Evolutionary conservation across 2,888 invertebrate genomes (phyloP).

Genomic region (Apotomis betuletana): DNA sequence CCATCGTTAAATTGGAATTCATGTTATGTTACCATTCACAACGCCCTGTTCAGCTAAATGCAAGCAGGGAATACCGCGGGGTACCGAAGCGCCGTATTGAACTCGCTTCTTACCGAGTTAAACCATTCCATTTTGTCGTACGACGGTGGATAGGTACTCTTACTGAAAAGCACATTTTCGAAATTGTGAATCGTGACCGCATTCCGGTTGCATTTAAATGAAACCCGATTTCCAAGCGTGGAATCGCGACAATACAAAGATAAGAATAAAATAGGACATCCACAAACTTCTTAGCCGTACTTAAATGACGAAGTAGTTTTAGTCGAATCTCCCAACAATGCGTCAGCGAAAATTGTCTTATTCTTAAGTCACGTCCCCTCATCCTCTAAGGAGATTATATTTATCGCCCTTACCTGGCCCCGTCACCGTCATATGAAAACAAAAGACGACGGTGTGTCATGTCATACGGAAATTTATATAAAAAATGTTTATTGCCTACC

Average conservation of each 20-base stretch:
- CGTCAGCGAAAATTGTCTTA: conserved; percentile 69
- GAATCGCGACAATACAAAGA: conserved; percentile 6
- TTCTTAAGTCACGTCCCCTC: conserved; percentile 74
- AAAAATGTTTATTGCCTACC: conserved; percentile 18
- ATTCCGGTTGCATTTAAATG: conserved; percentile 38
- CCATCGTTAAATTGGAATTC: conserved; percentile 65
- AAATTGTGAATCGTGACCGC: conserved; percentile 28
- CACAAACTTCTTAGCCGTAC: conserved; percentile 27
- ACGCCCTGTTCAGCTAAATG: conserved; percentile 64
- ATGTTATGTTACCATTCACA: conserved; percentile 60
- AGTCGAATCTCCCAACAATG: conserved; percentile 66
- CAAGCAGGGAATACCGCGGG: conserved; percentile 50
- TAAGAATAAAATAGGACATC: conserved; percentile 11
- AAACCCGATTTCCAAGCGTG: conserved; percentile 5
- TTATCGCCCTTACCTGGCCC: conserved; percentile 65
- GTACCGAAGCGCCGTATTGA: conserved; percentile 48
- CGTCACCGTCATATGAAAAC: conserved; percentile 59
- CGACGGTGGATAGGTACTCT: conserved; percentile 9
- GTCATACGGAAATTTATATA: conserved; percentile 26
- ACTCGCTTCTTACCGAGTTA: conserved; percentile 27
- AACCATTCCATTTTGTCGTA: conserved; percentile 31
- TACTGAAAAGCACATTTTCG: conserved; percentile 24
- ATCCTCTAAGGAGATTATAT: conserved; percentile 68
- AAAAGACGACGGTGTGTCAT: conserved; percentile 49
- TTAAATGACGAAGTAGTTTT: conserved; percentile 44